These are phyloP conservation scores for Drosophila anomalata DNA, from an alignment of 2,888 invertebrate species.

Conservation along the genomic window DNA sequence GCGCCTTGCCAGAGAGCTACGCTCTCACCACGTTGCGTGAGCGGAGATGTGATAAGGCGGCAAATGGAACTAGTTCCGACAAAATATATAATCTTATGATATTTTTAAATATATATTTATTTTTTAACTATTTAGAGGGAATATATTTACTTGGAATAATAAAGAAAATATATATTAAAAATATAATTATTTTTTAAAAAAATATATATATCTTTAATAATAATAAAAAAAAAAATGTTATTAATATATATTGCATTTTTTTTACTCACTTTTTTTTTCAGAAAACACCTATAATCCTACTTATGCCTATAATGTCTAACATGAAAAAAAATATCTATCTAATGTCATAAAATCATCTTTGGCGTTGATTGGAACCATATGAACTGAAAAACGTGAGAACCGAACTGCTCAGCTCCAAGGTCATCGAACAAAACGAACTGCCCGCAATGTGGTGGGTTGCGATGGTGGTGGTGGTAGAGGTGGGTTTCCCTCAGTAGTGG, in stretches of 20 bases:
- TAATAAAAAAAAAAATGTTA: neutral
- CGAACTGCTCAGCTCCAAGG: constrained; percentile 6
- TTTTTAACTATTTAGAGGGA: too few species aligned
- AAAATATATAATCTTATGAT: neutral
- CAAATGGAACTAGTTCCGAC: constrained; percentile 5
- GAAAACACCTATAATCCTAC: neutral
- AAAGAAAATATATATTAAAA: neutral
- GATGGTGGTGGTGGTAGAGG: neutral
- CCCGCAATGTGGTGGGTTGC: neutral
- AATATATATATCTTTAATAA: neutral
- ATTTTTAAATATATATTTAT: neutral
- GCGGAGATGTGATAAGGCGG: constrained; percentile 1
- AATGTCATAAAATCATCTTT: neutral
- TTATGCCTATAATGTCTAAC: neutral
- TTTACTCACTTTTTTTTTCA: neutral
- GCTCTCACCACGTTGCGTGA: constrained; percentile 6
- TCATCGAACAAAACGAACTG: constrained; percentile 4
- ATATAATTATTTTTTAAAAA: neutral
- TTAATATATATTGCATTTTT: neutral
- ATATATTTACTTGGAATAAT: neutral
- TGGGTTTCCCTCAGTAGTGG: neutral
- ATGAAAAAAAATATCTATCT: neutral
- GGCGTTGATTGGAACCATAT: neutral
- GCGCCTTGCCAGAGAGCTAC: neutral
- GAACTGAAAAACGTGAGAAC: constrained; percentile 15